Percentiles rank a stretch among this genome's conserved stretches.
Evolutionary conservation across 2,888 invertebrate species (phyloP).

Genomic region (Drosophila longiperda): DNA sequence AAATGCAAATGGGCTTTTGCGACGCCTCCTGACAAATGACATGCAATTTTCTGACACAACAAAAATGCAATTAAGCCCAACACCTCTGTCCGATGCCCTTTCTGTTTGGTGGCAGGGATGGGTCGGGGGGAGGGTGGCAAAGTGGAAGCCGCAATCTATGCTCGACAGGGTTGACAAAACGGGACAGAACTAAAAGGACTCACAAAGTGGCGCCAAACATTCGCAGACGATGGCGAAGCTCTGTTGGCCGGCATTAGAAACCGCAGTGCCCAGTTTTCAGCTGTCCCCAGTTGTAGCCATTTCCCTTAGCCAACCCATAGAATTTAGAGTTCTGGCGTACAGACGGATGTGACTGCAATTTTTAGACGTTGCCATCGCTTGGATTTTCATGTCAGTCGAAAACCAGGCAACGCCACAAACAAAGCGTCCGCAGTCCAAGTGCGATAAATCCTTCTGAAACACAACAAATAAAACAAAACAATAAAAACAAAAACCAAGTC

Average conservation of each 20-base stretch:
- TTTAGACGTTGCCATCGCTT: constrained; percentile 63
- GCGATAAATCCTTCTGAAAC: constrained; percentile 73
- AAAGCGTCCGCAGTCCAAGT: constrained; percentile 74
- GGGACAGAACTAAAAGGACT: constrained; percentile 49
- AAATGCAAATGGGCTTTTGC: constrained; percentile 70
- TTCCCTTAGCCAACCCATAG: background rate
- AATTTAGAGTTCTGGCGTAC: constrained; percentile 28
- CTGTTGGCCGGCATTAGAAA: constrained; percentile 44
- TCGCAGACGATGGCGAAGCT: constrained; percentile 65
- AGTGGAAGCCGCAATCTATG: constrained; percentile 31
- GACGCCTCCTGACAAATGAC: constrained; percentile 71
- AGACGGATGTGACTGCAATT: constrained; percentile 76
- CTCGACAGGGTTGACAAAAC: constrained; percentile 36
- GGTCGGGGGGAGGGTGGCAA: background rate
- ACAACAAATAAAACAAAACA: constrained; percentile 51
- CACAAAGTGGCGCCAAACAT: constrained; percentile 59
- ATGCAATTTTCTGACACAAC: constrained; percentile 71
- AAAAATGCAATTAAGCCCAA: constrained; percentile 74
- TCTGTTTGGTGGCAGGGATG: background rate
- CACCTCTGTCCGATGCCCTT: constrained; percentile 43
- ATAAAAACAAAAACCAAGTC: constrained; percentile 39
- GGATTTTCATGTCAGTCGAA: constrained; percentile 73
- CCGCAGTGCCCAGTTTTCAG: constrained; percentile 26
- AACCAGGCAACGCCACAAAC: constrained; percentile 64
- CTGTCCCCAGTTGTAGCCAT: constrained; percentile 10